Conservation (phyloP, 2,797 vertebrate genomes). For the Clarias platycephalus region DNA sequence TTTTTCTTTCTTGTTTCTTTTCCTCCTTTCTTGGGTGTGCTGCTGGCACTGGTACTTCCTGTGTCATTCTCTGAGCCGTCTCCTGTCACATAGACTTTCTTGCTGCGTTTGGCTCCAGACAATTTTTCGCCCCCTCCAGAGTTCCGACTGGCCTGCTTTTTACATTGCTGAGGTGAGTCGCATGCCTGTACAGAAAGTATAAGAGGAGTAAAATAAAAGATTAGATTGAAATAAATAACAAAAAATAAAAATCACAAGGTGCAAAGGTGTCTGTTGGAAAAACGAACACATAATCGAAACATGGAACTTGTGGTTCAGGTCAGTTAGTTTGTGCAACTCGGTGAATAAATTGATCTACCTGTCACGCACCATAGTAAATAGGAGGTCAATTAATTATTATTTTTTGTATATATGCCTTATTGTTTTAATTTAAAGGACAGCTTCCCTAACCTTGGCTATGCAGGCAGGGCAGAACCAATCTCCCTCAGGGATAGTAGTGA, state of each 20-base stretch:
- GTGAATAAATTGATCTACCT: neutral
- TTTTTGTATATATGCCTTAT: neutral
- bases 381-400: neutral
- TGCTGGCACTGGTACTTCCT: constrained; percentile 61
- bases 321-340: neutral
- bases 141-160: constrained; percentile 79
- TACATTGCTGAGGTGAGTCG: constrained; percentile 78
- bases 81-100: constrained; percentile 74
- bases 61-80: constrained; percentile 83
- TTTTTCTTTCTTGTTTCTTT: constrained; percentile 81
- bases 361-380: neutral
- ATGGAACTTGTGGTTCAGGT: neutral
- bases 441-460: constrained; percentile 78
- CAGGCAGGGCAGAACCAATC: constrained; percentile 91
- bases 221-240: constrained; percentile 1
- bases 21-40: constrained; percentile 76
- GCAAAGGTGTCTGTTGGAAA: neutral
- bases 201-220: neutral
- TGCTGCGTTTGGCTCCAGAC: constrained; percentile 79
- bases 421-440: constrained; percentile 4
- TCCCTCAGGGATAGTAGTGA: constrained; percentile 83
- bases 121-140: constrained; percentile 66
- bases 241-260: neutral
- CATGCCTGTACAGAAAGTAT: constrained; percentile 72
- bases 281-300: neutral